Percentiles rank a stretch among this genome's conserved stretches.
Conservation (phyloP, 2,888 invertebrate species). For the Xestia xanthographa region DNA sequence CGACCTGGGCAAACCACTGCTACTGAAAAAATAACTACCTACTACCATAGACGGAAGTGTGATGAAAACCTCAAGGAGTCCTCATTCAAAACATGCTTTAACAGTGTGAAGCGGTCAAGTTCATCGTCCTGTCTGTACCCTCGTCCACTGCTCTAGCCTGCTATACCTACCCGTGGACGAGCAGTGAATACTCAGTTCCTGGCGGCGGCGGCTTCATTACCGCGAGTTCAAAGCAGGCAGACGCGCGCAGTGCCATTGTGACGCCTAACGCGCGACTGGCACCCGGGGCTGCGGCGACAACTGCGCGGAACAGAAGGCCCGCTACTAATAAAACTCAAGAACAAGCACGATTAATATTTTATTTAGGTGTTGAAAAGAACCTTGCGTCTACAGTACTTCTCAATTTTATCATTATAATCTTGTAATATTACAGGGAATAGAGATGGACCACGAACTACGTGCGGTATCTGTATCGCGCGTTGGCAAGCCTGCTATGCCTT, state of each 20-base stretch:
- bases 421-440: neutral
- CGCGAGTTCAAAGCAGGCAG: conserved; percentile 10
- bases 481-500: neutral
- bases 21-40: neutral
- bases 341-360: neutral
- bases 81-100: neutral
- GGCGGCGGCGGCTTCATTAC: conserved; percentile 7
- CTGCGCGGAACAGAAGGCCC: neutral
- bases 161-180: neutral
- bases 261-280: neutral
- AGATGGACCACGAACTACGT: neutral
- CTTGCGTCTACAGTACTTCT: no score
- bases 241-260: neutral
- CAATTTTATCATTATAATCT: neutral
- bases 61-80: conserved; percentile 3
- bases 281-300: neutral
- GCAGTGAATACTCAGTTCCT: neutral
- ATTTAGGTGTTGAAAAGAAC: no score
- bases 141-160: neutral
- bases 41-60: neutral
- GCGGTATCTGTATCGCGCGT: no score
- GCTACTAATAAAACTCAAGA: neutral
- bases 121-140: neutral
- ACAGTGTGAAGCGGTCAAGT: neutral
- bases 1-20: neutral